Base-by-base conservation (phyloP, 1,140 invertebrate genomes). In the Cyphomyrmex costatus region DNA sequence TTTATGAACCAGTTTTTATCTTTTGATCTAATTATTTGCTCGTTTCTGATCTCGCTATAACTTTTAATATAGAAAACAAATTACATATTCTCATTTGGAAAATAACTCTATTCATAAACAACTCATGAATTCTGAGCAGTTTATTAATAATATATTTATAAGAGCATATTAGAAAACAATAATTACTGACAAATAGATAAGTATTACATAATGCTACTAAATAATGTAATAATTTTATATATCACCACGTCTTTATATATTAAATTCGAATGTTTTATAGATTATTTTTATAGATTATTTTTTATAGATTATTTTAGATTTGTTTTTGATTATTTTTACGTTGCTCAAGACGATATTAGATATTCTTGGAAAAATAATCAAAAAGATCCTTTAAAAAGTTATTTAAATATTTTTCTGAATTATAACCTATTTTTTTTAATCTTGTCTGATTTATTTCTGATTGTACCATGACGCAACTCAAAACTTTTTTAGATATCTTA, bases 31-130 rank as follows among this genome's bases (percentile, higher is more conserved):
- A n/a, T n/a, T n/a, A n/a, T n/a, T n/a, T n/a, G n/a, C n/a, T n/a
- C n/a, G n/a, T n/a, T n/a, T n/a, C n/a, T n/a, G n/a, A n/a, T n/a
- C n/a, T n/a, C n/a, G n/a, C n/a, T n/a, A n/a, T n/a, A n/a, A n/a
- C n/a, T n/a, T n/a, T n/a, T n/a, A n/a, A n/a, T n/a, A n/a, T n/a
- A n/a, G n/a, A n/a, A n/a, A 36, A 36, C 3, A 36, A 36, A 36
- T 36, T 36, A 36, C 6, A n/a, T 2, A 19, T 56, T 14, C 12
- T 19, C n/a, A n/a, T 71, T 19, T 49, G 21, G 14, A 49, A 27
- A 8, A 49, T 70, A 70, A 70, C 7, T 71, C 33, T 68, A 24
- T 46, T 68, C 3, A 36, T 36, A 68, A 71, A 73, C 8, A 66
- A 4, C 10, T 66, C 3, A 24, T 19, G 16, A 30, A 33, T 33